Evolutionary conservation across 2,888 invertebrate species (phyloP), one percentile per base, ranked within the genome.

Genomic region (Itoplectis maculator): DNA sequence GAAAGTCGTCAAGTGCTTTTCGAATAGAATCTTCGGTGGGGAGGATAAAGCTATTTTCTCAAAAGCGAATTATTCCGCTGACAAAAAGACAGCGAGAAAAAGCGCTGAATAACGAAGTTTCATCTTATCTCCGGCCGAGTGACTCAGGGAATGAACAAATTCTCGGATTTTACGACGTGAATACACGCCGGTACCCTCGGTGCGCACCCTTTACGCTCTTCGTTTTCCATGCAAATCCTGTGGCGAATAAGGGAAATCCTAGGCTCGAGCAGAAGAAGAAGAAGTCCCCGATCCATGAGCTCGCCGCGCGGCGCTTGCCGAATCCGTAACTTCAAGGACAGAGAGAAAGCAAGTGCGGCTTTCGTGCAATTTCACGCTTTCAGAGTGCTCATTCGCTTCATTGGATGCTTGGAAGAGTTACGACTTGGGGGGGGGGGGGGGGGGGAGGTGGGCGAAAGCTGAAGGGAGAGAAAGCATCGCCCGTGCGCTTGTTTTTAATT

Each of bases 91-190:
- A n/a, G 7, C 4, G 35, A 56, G 45, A 76, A 76, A 66, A 74
- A 72, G 59, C 35, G 23, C 13, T 51, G 79, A 79, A 79, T 79
- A 84, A 85, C 68, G 80, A 83, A 85, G 76, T 86, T 82, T 70
- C 78, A 61, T 79, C 77, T 83, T 79, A 82, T 85, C 84, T 77
- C 29, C 42, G 80, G 29, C n/a, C 37, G 65, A 56, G 51, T 65
- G 49, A 63, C 56, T 51, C 23, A 61, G 82, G 72, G 85, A 86
- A 88, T 87, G 87, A 90, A 89, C 90, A 87, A 91, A 89, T 88
- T 88, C 85, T 82, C 87, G 84, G 83, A 86, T 69, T 83, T 77
- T 69, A 59, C 73, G 56, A 23, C 9, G 13, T 40, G 73, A 73
- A 72, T 76, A 69, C 54, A 42, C 68, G 47, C 49, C 54, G 13